Conservation (phyloP, 2,888 invertebrate genomes). For the Crematogaster levior region DNA sequence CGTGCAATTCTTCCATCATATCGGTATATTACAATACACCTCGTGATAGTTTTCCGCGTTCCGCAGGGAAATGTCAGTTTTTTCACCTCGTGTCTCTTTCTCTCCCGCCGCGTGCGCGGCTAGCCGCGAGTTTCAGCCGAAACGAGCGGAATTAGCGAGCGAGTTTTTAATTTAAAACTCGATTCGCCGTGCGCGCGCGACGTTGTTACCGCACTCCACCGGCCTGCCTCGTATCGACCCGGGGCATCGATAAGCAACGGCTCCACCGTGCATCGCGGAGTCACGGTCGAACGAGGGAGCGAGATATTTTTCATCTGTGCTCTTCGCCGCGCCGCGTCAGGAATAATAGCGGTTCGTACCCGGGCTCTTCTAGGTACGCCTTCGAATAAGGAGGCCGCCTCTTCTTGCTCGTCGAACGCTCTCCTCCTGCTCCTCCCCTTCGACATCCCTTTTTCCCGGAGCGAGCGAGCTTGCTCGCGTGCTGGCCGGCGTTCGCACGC, state of each 20-base stretch:
- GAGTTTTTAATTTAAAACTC: slow-evolving; percentile 47
- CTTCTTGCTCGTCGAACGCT: slow-evolving; percentile 22
- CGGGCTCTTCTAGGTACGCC: slow-evolving; percentile 22
- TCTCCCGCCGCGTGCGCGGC: not conserved
- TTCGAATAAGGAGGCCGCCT: slow-evolving; percentile 27
- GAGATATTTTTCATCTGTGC: slow-evolving; percentile 41
- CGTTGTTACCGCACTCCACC: slow-evolving; percentile 23
- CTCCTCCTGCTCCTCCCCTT: not conserved
- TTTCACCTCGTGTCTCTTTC: not conserved
- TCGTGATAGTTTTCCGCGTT: not conserved
- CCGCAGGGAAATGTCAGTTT: not conserved
- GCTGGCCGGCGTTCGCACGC: slow-evolving; percentile 6
- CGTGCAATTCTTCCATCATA: not conserved
- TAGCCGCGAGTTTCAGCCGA: slow-evolving; percentile 1
- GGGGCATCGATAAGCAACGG: slow-evolving; percentile 48
- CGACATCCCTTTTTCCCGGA: not conserved
- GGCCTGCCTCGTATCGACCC: slow-evolving; percentile 39
- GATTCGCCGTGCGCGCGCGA: slow-evolving; percentile 14
- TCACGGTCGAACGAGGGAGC: slow-evolving; percentile 22
- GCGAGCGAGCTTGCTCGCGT: not conserved
- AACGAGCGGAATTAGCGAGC: slow-evolving; percentile 25
- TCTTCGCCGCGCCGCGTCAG: slow-evolving; percentile 17
- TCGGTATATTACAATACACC: not conserved
- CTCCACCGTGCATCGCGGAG: slow-evolving; percentile 32
- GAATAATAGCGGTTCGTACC: slow-evolving; percentile 28